Conservation (phyloP, 2,888 invertebrate species). For the Zhengitettix transpicula region DNA sequence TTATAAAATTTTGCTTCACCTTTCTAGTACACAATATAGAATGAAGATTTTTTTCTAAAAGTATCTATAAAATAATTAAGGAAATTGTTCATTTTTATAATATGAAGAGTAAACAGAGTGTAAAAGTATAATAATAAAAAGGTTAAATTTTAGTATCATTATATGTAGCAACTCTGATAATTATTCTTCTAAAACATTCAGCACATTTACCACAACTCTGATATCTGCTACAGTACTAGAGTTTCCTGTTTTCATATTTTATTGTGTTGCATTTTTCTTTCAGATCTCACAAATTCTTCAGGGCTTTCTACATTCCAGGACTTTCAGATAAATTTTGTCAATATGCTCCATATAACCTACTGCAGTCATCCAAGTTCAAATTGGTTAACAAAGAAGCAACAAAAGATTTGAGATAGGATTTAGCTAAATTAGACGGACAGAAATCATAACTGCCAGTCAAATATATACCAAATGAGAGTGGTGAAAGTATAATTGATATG, state of each 20-base stretch:
- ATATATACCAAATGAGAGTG: too few relatives aligned
- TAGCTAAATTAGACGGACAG: too few relatives aligned
- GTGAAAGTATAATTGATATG: too few relatives aligned
- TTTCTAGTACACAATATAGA: background rate
- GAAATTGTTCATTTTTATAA: too few relatives aligned
- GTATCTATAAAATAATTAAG: too few relatives aligned
- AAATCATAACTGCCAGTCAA: too few relatives aligned
- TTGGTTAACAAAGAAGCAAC: slow-evolving; percentile 2
- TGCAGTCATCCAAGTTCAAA: slow-evolving; percentile 22
- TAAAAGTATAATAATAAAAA: too few relatives aligned
- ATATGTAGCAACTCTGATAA: background rate
- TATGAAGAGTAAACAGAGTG: too few relatives aligned
- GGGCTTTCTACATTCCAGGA: slow-evolving; percentile 79
- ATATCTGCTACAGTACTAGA: too few relatives aligned
- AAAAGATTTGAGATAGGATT: background rate
- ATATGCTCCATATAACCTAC: slow-evolving; percentile 56
- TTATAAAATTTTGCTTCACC: background rate
- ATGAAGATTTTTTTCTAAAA: too few relatives aligned
- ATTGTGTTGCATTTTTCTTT: slow-evolving; percentile 8
- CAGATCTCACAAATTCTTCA: slow-evolving; percentile 51
- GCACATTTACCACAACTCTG: too few relatives aligned
- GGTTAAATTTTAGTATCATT: background rate
- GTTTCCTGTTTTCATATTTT: too few relatives aligned
- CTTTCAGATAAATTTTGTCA: slow-evolving; percentile 45
- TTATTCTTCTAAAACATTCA: background rate